phyloP scores from a whole-genome alignment of 2,888 invertebrate species.

The Alloplasta piceator region DNA sequence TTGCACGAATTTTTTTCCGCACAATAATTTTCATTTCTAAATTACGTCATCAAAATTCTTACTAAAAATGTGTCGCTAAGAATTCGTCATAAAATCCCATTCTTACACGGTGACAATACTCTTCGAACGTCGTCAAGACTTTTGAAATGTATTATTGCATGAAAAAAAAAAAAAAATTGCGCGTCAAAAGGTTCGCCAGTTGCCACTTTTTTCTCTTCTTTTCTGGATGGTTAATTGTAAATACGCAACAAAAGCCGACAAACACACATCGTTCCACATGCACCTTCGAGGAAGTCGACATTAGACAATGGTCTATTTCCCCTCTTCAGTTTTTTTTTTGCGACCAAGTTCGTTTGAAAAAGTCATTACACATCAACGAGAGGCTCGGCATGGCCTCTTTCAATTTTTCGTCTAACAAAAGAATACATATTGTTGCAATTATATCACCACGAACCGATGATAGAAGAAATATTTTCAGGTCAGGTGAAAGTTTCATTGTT shows the following conservation, averaged over 20 bases:
- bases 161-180: neutral
- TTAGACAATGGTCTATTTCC: constrained; percentile 54
- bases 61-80: too few species aligned
- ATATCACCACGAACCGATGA: neutral
- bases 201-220: neutral
- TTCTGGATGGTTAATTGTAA: neutral
- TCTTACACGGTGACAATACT: too few species aligned
- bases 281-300: constrained; percentile 31
- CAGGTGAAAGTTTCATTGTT: constrained; percentile 10
- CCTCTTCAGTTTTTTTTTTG: constrained; percentile 7
- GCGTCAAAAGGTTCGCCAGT: constrained; percentile 3
- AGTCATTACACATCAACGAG: neutral
- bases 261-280: constrained; percentile 9
- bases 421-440: neutral
- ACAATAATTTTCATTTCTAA: too few species aligned
- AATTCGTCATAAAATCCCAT: too few species aligned
- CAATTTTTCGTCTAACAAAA: constrained; percentile 6
- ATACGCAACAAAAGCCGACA: constrained; percentile 26
- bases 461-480: constrained; percentile 5
- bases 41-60: too few species aligned
- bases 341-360: constrained; percentile 11
- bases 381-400: neutral
- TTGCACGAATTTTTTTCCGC: too few species aligned
- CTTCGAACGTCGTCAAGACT: too few species aligned
- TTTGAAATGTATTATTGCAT: too few species aligned